Evolutionary conservation across 2,888 invertebrate species (phyloP), one percentile per base, ranked within the genome.

Genomic region (Polydrusus cervinus): DNA sequence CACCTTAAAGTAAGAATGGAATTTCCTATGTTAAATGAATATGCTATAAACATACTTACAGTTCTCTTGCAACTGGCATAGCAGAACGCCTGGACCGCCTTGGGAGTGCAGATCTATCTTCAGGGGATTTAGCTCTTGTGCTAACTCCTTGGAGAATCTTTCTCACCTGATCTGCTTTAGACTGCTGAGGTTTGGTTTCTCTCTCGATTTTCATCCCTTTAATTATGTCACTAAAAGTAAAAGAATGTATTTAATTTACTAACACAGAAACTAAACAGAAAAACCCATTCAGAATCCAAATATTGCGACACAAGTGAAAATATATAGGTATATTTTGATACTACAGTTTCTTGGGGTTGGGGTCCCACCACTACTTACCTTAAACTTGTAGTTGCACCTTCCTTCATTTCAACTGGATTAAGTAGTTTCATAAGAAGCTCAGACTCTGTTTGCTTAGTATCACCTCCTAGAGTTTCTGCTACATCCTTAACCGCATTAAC

Each of bases 141-240:
- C 65, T 77, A 6, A 79, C 65, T 71, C 76, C 69, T 62, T 80
- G 74, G 30, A 84, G 73, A 73, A 83, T 77, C 69, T 75, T 75
- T 67, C 88, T 88, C 0, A 91, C 90, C 84, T 90, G 90, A 72
- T 90, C 88, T 0, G 90, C 90, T 82, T 90, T 87, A 0, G 88
- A 87, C 55, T 86, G 85, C 38, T 84, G 75, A 16, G 81, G 71
- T 61, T 89, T 88, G 51, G 86, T 84, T 16, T 89, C 86, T 34
- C 90, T 89, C 83, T 94, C 94, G 53, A 95, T 91, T 85, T 94
- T 93, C 94, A 95, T 95, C 40, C 92, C 93, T 40, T 92, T 89
- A 75, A 95, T 88, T 18, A 95, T 87, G 71, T 94, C 92, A 87
- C 94, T 94, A 74, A 40, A 25, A 25, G 10, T 47, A 49, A 16